Evolutionary conservation across 2,113 vertebrate species (phyloP), one percentile per base, ranked within the genome.

Genomic region (Lepisosteus oculatus): DNA sequence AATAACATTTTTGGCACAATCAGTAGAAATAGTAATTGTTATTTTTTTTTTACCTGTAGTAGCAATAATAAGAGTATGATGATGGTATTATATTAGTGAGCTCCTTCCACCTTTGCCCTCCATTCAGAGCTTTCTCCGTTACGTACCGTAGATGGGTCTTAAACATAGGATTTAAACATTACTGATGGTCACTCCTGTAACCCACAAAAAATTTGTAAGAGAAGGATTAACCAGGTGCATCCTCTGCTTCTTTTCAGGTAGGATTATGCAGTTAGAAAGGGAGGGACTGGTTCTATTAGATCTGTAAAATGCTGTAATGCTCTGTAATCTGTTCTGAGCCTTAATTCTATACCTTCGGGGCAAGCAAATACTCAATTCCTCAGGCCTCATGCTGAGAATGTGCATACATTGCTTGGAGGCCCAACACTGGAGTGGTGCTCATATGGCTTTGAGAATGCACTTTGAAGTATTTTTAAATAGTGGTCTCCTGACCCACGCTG

Each of bases 181-280:
- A 77, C 71, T 70, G 74, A 74, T 76, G 78, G 80, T 68, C 70
- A 70, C 76, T 78, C 3, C 61, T 76, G 66, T 59, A 59, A 12
- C 56, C 62, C 17, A 41, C 17, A 11, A 64, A 75, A 63, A 65
- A 65, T 75, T 67, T 72, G 78, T 65, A 63, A 72, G 78, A 67
- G 65, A 13, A 47, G 64, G 76, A 78, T 83, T 67, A 51, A 42
- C 64, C 51, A 47, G 9, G 13, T 2, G 13, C 43, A 8, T 51
- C 8, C 17, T 68, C 55, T 17, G 3, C 17, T 42, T 69, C 2
- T 13, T 1, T 65, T 41, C 11, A 7, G 13, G 8, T 59, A 14
- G 62, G 29, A 67, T 42, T 44, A 41, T 13, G 8, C 17, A 41
- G 63, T 43, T 47, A n/a, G 15, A 67, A 69, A 77, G 70, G 54